Base-by-base conservation (phyloP, 2,888 invertebrate species). In the Melitaea athalia region DNA sequence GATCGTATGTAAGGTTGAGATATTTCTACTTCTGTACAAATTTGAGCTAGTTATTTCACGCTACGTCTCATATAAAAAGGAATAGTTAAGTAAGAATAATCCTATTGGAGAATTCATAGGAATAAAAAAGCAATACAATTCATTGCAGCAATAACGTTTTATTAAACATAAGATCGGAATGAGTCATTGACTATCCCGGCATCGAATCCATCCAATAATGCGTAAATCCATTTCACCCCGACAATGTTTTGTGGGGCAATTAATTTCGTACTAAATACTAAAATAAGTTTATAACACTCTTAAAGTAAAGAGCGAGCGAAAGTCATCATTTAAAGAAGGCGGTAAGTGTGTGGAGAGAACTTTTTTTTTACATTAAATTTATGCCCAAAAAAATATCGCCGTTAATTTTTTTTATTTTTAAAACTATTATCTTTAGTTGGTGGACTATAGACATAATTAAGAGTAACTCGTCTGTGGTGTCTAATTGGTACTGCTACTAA, bases 221-320 rank as follows among this genome's bases (percentile, higher is more conserved):
- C 82, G 81, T 84, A 83, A 86, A 84, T 77, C 79, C 79, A 72
- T 62, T 76, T 75, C 75, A 24, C 72, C 74, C 65, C 78, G 55
- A 33, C 57, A 72, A 78, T 77, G 82, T 82, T 87, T 86, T 87
- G 88, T 85, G 82, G 82, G 78, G 84, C 85, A 85, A 87, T 89
- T 88, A 89, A 86, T 84, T 83, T 80, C 74, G 82, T 85, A 87
- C 89, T 90, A 87, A 91, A 91, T 89, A 88, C 85, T 85, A 80
- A 85, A 88, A 88, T 89, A 84, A 85, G 81, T 85, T 84, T 83
- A 83, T 84, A 86, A 85, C 83, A 82, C 80, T 75, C 74, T 76
- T 76, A 79, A 78, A 77, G 78, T 81, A 76, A 83, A 80, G 76
- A 76, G 77, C 78, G 68, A 75, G 73, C 69, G 74, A 74, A 74